A percentile compares a stretch with the other conserved stretches of the same genome.
These are phyloP conservation scores for Patiria pectinifera DNA, from an alignment of 53 echinoderm and acorn worm genomes.

Conservation along the genomic window DNA sequence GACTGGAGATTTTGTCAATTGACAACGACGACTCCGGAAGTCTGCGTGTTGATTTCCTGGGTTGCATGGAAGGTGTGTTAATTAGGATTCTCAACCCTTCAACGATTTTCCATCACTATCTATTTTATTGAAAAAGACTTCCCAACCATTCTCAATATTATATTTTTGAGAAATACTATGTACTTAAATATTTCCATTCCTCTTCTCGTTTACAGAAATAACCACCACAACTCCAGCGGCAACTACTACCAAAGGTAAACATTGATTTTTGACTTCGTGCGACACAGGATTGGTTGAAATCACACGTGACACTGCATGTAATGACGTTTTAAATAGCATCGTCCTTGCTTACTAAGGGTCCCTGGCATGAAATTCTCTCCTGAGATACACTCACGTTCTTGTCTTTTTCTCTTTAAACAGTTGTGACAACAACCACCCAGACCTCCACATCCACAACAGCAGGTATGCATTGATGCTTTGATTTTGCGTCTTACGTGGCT, in stretches of 20 bases:
- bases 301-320: no score
- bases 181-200: no score
- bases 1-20: constrained; percentile 22
- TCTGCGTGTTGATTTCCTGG: constrained; percentile 21
- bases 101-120: no score
- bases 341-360: neutral
- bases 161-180: no score
- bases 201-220: no score
- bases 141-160: no score
- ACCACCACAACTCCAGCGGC: no score
- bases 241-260: no score
- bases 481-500: neutral
- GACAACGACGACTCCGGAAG: neutral
- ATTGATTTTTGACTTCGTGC: no score
- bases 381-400: neutral
- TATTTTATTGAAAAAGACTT: no score
- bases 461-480: neutral
- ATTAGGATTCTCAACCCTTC: neutral
- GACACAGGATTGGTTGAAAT: no score
- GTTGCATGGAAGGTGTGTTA: constrained; percentile 22
- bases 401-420: neutral
- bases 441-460: constrained; percentile 30
- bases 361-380: neutral
- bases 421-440: constrained; percentile 26
- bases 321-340: neutral